Base-by-base conservation (phyloP, 2,113 vertebrate genomes). In the Trichomycterus rosablanca region DNA sequence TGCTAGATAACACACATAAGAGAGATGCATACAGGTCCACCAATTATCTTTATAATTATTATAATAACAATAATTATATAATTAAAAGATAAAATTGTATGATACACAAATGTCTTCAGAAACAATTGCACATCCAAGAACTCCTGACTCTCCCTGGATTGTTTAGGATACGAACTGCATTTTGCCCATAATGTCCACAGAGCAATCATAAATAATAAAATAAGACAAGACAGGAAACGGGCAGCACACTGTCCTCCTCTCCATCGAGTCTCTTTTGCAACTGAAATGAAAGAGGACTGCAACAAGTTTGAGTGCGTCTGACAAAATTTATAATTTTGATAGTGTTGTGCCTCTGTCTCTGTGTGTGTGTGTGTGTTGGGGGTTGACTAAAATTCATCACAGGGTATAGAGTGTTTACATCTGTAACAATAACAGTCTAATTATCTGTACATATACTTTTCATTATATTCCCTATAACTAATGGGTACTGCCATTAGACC, bases 51-150 rank as follows among this genome's bases (percentile, higher is more conserved):
- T 84, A 79, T 79, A 78, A 76, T 74, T 74, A 64, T 67, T 61
- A 70, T 77, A 86, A 80, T 74, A 82, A 82, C 77, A 78, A 82
- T 80, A 77, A 83, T 76, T 75, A 79, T 52, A 83, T 78, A 69
- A 81, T 81, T 79, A 78, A 68, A 76, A 78, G 76, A 83, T 80
- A 72, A 75, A 78, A 74, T 72, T 63, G 72, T 77, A 82, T 80
- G 82, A 80, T 84, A 85, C 84, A 82, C 82, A 83, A 78, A 86
- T 80, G 81, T 83, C 82, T 81, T 84, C 77, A 74, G 77, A 76
- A 78, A 80, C 75, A 81, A 74, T 81, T 79, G 74, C 75, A 87
- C 81, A 81, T 74, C 72, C 66, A 61, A 56, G 54, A 66, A 53
- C 65, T 70, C 56, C 40, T 70, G 65, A 66, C 49, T 51, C 51